Base-by-base conservation (phyloP, 2,113 vertebrate genomes). In the Anolis carolinensis region DNA sequence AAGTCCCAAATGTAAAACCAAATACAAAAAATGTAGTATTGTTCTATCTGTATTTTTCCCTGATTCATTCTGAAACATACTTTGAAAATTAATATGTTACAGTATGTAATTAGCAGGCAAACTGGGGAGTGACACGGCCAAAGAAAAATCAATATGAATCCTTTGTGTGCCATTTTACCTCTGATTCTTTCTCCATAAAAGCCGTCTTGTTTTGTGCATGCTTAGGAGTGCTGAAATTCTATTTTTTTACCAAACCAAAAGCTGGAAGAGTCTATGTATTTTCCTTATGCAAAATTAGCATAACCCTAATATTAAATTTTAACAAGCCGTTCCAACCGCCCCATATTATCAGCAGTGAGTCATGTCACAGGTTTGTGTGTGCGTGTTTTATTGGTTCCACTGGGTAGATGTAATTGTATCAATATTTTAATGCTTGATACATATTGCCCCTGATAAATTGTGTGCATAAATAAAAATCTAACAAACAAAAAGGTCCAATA, bases 361-460 rank as follows among this genome's bases (percentile, higher is more conserved):
- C 95, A 93, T 90, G 95, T 95, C 95, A 95, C 91, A 85, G 39
- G 90, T 95, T 18, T 65, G 63, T 65, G 63, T 65, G 23, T 8
- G 21, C 16, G 25, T 65, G 63, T 65, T 96, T 97, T 97, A 97
- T 96, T 95, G 93, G 93, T 95, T 95, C 88, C 30, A 90, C 91
- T 94, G 91, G 81, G 93, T 96, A 95, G 95, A 95, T 96, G 94
- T 96, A 97, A 97, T 97, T 97, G 96, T 97, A 96, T 97, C 96
- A 96, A 96, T 97, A 97, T 97, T 96, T 97, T 97, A 97, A 96
- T 96, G 93, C 92, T 94, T 95, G 93, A 95, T 96, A 93, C 95
- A 96, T 96, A 96, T 96, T 96, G 95, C 82, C 94, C 88, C 84
- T 95, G 94, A 96, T 95, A 95, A 96, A 97, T 95, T 92, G 93